These are phyloP conservation scores for Lasioglossum vierecki DNA, from an alignment of 2,888 invertebrate genomes.

Conservation along the genomic window DNA sequence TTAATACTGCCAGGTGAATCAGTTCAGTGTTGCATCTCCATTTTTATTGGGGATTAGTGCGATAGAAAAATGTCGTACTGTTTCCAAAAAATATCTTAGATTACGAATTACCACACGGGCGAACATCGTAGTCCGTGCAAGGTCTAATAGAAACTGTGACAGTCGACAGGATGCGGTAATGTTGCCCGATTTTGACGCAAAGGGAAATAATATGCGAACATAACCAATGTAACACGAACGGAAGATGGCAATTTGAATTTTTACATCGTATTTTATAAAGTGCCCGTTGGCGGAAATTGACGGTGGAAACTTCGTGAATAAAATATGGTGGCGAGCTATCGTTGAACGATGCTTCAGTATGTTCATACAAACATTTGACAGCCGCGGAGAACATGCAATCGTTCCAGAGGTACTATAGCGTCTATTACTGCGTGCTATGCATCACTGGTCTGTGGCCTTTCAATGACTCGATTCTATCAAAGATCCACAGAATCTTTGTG, in stretches of 20 bases:
- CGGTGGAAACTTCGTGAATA: background rate
- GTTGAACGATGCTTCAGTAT: background rate
- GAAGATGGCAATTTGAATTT: background rate
- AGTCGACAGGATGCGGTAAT: background rate
- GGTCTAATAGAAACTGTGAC: background rate
- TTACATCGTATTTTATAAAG: background rate
- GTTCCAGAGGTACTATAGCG: background rate
- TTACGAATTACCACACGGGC: no score
- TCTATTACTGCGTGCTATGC: background rate
- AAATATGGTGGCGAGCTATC: background rate
- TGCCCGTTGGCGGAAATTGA: background rate
- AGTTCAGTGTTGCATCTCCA: no score
- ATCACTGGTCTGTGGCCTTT: background rate
- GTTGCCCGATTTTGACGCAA: background rate
- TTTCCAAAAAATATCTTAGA: no score
- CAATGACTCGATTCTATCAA: background rate
- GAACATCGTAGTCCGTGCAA: background rate
- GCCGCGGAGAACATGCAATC: background rate
- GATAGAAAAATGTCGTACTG: no score
- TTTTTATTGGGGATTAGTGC: no score
- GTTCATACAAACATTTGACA: background rate
- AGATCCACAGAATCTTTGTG: background rate
- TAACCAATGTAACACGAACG: background rate
- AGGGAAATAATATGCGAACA: fast-evolving
- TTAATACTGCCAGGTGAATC: no score